Conservation (phyloP, 2,888 invertebrate genomes). For the Spilosoma lubricipeda region DNA sequence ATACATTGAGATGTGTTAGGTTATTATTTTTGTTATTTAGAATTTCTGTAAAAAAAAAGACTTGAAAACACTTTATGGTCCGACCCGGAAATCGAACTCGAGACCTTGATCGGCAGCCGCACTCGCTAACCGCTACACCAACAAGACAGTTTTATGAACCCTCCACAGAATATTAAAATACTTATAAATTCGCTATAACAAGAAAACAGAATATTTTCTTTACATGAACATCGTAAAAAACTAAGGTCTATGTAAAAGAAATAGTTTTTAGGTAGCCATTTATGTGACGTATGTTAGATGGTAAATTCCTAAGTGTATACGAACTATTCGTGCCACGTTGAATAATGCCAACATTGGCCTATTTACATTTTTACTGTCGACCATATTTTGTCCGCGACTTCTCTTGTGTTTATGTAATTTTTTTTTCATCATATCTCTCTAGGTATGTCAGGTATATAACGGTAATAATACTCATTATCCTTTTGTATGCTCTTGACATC, state of each 20-base stretch:
- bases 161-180: conserved; percentile 7
- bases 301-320: conserved; percentile 34
- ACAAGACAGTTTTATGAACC: neutral
- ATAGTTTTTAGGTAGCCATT: neutral
- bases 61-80: too few species aligned
- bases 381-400: neutral
- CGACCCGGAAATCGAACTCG: too few species aligned
- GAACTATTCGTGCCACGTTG: conserved; percentile 25
- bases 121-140: neutral
- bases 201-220: neutral
- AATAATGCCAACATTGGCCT: conserved; percentile 22
- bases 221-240: neutral
- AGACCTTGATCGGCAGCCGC: too few species aligned
- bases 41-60: too few species aligned
- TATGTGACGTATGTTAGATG: conserved; percentile 19
- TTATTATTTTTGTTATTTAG: too few species aligned
- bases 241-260: neutral
- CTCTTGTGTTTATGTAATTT: neutral
- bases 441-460: too few species aligned
- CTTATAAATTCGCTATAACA: neutral
- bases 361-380: conserved; percentile 2
- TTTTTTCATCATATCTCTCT: too few species aligned
- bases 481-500: neutral
- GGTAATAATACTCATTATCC: too few species aligned
- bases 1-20: too few species aligned